A percentile compares a stretch with the other conserved stretches of the same genome.
These are phyloP conservation scores for Tholera decimalis DNA, from an alignment of 2,888 invertebrate species.

Conservation along the genomic window DNA sequence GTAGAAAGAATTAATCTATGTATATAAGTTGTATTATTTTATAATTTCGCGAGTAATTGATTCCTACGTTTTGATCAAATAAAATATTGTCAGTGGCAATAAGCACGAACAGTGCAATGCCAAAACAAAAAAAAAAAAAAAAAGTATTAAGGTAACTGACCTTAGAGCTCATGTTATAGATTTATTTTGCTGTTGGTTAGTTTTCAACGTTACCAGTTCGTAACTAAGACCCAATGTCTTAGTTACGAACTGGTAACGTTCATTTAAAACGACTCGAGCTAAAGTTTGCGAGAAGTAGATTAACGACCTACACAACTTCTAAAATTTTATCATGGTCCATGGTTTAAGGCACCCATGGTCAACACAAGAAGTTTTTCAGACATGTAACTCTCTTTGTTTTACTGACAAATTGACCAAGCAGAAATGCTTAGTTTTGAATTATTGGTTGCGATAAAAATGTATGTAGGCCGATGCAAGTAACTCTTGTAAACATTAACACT, in stretches of 20 bases:
- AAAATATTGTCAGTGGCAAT: too few relatives aligned
- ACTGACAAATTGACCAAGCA: constrained; percentile 1
- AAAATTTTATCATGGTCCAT: neutral
- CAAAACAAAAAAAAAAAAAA: too few relatives aligned
- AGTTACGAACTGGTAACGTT: too few relatives aligned
- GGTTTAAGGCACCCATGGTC: neutral
- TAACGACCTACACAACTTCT: neutral
- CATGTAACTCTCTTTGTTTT: neutral
- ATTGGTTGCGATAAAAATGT: neutral
- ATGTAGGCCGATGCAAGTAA: neutral
- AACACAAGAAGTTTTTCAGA: neutral
- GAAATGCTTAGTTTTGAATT: neutral
- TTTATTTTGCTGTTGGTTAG: neutral
- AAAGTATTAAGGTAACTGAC: too few relatives aligned
- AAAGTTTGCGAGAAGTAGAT: neutral
- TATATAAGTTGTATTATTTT: too few relatives aligned
- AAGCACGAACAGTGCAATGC: too few relatives aligned
- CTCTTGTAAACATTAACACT: neutral
- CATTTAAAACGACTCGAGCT: neutral
- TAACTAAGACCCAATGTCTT: neutral
- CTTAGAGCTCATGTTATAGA: neutral
- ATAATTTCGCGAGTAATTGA: too few relatives aligned
- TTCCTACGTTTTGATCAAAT: too few relatives aligned
- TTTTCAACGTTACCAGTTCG: neutral
- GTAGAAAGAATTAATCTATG: neutral